Percentiles rank a stretch among this genome's conserved stretches.
Conservation (phyloP, 2,797 vertebrate species). For the Perodicticus potto region DNA sequence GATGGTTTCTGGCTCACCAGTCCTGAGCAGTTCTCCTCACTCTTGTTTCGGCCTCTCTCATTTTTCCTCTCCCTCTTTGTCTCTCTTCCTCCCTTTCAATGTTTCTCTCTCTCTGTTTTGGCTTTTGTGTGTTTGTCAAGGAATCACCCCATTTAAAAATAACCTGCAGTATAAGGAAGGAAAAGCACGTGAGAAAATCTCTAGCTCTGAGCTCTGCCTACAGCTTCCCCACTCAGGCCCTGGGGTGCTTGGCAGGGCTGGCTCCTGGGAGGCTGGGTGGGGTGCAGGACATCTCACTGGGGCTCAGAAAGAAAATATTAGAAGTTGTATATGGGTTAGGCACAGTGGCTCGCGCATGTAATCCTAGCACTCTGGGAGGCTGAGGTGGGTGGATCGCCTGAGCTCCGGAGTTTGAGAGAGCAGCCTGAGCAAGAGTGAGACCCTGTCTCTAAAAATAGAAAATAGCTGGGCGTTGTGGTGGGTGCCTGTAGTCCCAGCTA, state of each 20-base stretch:
- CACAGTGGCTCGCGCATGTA: no score
- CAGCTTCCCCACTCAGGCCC: neutral
- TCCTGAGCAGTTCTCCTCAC: neutral
- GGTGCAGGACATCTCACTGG: neutral
- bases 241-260: neutral
- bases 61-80: neutral
- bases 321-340: neutral
- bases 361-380: no score
- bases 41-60: neutral
- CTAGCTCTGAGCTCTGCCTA: neutral
- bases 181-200: neutral
- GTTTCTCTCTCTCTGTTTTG: neutral
- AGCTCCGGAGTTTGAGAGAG: no score
- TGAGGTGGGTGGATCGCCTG: no score
- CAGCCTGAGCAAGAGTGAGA: no score
- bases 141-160: conserved; percentile 7
- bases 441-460: no score
- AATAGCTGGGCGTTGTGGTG: no score
- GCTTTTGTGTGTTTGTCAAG: conserved; percentile 12
- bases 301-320: neutral
- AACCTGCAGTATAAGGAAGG: conserved; percentile 39
- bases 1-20: neutral
- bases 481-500: no score
- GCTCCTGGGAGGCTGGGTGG: neutral
- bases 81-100: neutral